Percentiles rank a stretch among this genome's conserved stretches.
phyloP scores from a whole-genome alignment of 2,797 vertebrate genomes.

The Cyclura pinguis region DNA sequence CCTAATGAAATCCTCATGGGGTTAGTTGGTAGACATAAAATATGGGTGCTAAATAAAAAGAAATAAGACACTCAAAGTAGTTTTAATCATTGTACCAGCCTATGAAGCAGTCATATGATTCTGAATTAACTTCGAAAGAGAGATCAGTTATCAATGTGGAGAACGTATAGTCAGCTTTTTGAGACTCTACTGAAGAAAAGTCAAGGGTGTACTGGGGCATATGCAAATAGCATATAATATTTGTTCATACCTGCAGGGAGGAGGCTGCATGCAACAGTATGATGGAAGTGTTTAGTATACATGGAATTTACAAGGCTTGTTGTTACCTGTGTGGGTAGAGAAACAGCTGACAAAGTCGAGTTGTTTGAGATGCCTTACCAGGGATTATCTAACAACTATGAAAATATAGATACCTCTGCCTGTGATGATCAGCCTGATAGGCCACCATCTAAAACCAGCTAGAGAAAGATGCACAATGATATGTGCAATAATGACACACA shows the following conservation, averaged over 20 bases:
- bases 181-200: background rate
- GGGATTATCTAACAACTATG: background rate
- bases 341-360: slow-evolving; percentile 2
- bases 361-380: background rate
- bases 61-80: background rate
- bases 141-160: background rate
- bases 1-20: background rate
- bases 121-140: background rate
- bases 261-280: slow-evolving; percentile 24
- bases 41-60: too few relatives aligned
- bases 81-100: background rate
- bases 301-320: slow-evolving; percentile 74
- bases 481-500: too few relatives aligned
- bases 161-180: background rate
- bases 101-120: background rate
- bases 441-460: background rate
- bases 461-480: background rate
- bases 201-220: fast-evolving
- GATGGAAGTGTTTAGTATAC: slow-evolving; percentile 54
- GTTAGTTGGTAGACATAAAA: background rate
- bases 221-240: fast-evolving
- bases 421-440: background rate
- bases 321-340: slow-evolving; percentile 62
- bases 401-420: background rate
- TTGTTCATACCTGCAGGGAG: slow-evolving; percentile 50